A percentile compares a stretch with the other conserved stretches of the same genome.
phyloP scores from a whole-genome alignment of 2,797 vertebrate species.

The Hafferia zeledoni region DNA sequence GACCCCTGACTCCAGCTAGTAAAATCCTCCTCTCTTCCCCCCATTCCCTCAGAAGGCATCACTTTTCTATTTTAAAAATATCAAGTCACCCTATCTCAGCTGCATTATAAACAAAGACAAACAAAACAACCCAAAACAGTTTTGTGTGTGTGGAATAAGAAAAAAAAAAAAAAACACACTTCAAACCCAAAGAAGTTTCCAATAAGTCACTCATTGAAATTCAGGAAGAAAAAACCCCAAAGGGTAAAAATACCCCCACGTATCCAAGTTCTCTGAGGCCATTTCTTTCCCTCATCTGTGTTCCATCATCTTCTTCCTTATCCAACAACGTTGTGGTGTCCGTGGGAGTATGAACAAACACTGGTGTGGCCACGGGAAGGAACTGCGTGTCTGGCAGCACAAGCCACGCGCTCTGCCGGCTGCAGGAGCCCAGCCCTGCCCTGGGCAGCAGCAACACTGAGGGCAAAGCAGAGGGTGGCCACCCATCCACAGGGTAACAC shows the following conservation, averaged over 20 bases:
- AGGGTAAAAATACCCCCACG: constrained; percentile 66
- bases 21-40: constrained; percentile 23
- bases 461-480: constrained; percentile 43
- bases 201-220: constrained; percentile 73
- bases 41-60: constrained; percentile 55
- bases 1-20: constrained; percentile 57
- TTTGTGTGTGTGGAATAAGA: constrained; percentile 51
- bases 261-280: constrained; percentile 60
- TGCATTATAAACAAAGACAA: constrained; percentile 68
- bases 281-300: constrained; percentile 65
- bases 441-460: constrained; percentile 29
- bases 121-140: constrained; percentile 59
- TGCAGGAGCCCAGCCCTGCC: constrained; percentile 58
- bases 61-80: constrained; percentile 70
- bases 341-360: constrained; percentile 71
- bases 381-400: constrained; percentile 64
- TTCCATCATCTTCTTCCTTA: constrained; percentile 65
- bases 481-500: constrained; percentile 17
- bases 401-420: constrained; percentile 52
- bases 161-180: constrained; percentile 25
- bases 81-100: constrained; percentile 62
- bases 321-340: constrained; percentile 73
- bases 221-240: constrained; percentile 73
- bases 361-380: constrained; percentile 66
- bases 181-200: constrained; percentile 68